Evolutionary conservation across 2,888 invertebrate species (phyloP).

Genomic region (Therioaphis trifolii): DNA sequence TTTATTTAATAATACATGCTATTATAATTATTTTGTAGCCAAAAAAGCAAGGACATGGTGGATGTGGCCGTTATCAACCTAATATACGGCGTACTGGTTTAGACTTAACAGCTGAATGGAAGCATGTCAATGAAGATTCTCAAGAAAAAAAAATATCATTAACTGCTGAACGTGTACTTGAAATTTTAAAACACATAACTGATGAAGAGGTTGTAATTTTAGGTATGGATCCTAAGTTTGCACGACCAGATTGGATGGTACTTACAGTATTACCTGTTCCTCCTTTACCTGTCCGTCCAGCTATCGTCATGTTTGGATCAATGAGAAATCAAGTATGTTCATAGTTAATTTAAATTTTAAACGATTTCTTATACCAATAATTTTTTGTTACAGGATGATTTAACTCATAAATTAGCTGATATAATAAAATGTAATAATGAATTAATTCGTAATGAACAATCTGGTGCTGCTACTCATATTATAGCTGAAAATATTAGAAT

Average conservation of each 20-base stretch:
- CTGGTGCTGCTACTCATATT: slow-evolving; percentile 97
- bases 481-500: slow-evolving; percentile 96
- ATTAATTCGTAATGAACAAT: slow-evolving; percentile 91
- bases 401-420: slow-evolving; percentile 98
- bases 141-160: slow-evolving; percentile 95
- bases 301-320: slow-evolving; percentile 99
- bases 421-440: slow-evolving; percentile 99
- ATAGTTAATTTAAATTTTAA: not conserved
- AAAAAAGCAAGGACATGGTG: slow-evolving; percentile 84
- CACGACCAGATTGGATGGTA: slow-evolving; percentile 99
- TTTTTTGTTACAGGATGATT: slow-evolving; percentile 82
- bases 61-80: slow-evolving; percentile 98
- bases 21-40: slow-evolving; percentile 66
- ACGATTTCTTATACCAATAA: not conserved
- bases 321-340: slow-evolving; percentile 83
- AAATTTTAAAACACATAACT: slow-evolving; percentile 75
- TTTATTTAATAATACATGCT: not conserved
- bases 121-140: slow-evolving; percentile 96
- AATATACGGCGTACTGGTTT: slow-evolving; percentile 88
- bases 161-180: slow-evolving; percentile 96
- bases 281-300: slow-evolving; percentile 94
- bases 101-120: slow-evolving; percentile 98
- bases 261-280: slow-evolving; percentile 97
- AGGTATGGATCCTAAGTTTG: slow-evolving; percentile 96
- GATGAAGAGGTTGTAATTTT: slow-evolving; percentile 97